phyloP scores from a whole-genome alignment of 2,888 invertebrate genomes.

The Sipunculus nudus region DNA sequence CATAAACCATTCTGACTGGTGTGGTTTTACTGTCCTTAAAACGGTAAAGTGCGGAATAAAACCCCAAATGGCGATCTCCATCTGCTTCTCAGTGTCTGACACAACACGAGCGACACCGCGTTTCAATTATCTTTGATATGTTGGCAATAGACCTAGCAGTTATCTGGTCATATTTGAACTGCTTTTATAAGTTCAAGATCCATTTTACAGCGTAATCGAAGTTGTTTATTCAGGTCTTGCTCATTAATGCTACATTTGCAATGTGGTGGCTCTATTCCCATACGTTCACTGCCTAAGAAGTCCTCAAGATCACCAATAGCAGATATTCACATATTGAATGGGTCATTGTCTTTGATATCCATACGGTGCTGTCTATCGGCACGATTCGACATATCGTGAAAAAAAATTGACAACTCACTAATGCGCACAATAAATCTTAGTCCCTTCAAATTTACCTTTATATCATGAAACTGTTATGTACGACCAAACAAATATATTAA shows the following conservation, averaged over 20 bases:
- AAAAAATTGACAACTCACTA: too few relatives aligned
- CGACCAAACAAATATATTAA: too few relatives aligned
- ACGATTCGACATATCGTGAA: too few relatives aligned
- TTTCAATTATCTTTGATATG: conserved; percentile 14
- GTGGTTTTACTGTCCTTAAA: conserved; percentile 4
- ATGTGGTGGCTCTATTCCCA: background rate
- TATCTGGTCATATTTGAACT: background rate
- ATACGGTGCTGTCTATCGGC: too few relatives aligned
- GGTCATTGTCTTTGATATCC: too few relatives aligned
- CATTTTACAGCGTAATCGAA: conserved; percentile 17
- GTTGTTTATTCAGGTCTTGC: conserved; percentile 5
- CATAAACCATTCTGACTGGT: conserved; percentile 15
- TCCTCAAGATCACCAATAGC: conserved; percentile 11
- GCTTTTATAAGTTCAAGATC: conserved; percentile 8
- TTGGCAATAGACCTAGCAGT: conserved; percentile 7
- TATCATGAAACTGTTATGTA: too few relatives aligned
- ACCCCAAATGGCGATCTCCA: background rate
- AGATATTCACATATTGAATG: too few relatives aligned
- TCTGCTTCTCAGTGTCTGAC: background rate
- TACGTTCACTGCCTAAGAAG: conserved; percentile 9
- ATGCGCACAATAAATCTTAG: too few relatives aligned
- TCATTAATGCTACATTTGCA: conserved; percentile 5
- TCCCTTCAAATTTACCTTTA: too few relatives aligned
- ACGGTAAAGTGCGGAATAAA: background rate
- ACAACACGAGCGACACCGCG: conserved; percentile 5